Evolutionary conservation across 2,113 vertebrate genomes (phyloP), one percentile per base, ranked within the genome.

Genomic region (Macroglossus sobrinus): DNA sequence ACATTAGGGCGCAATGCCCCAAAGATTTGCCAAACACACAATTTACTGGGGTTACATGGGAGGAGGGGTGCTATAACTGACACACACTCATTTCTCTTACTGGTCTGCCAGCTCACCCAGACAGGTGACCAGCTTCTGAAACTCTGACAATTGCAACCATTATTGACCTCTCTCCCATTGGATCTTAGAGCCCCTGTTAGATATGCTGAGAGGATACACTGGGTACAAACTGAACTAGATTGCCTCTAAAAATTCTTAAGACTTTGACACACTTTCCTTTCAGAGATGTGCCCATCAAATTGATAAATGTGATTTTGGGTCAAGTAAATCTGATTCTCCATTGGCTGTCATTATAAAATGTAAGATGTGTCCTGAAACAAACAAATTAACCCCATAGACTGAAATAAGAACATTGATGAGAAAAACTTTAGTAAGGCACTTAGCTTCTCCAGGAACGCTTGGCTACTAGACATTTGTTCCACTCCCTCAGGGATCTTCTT

Each of bases 31-130:
- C 82, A 96, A 96, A 84, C 68, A 84, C 75, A 61, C 80, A 89
- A 90, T 96, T 98, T 92, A 96, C 89, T 75, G 66, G 94, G 86
- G 78, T 7, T 75, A 93, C 61, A 50, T 93, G 97, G 87, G 47
- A 50, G 26, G 53, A 50, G 85, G 82, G 89, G 30, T 63, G 63
- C 80, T 81, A 69, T 68, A 80, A 90, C 33, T 26, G 15, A n/a
- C 15, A 12, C 12, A 12, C 2, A 2, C 21, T 63, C 43, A 7
- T 12, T 18, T 95, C 90, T 91, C 81, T 96, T 95, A 13, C 95
- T 66, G 94, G 57, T 71, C 92, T 78, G 57, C 74, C 85, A 53
- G 7, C 71, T 72, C 35, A 71, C 84, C 96, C 94, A 97, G 95
- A 2, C 55, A 72, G 76, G 28, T 47, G 47, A 30, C 61, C 87